Conservation (phyloP, 2,113 vertebrate species). For the Onychostruthus taczanowskii region DNA sequence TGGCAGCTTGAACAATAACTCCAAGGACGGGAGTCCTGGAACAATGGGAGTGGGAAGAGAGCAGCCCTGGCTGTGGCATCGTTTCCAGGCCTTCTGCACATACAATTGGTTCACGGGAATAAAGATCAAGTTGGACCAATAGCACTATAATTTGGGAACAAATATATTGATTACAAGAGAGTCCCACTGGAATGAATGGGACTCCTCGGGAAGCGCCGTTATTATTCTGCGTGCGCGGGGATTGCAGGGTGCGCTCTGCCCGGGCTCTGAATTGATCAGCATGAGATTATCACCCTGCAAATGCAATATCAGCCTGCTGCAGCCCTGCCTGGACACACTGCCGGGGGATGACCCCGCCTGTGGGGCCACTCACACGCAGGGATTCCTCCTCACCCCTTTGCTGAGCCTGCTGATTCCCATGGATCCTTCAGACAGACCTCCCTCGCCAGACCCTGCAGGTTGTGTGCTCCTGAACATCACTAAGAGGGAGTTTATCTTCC, state of each 20-base stretch:
- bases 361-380: accelerated
- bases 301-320: neutral
- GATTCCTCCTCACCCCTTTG: neutral
- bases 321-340: neutral
- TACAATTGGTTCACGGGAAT: constrained; percentile 21
- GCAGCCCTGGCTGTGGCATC: constrained; percentile 40
- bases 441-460: neutral
- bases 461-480: accelerated
- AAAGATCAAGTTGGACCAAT: constrained; percentile 69
- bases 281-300: neutral
- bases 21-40: neutral
- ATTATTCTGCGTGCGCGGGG: neutral
- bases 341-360: neutral
- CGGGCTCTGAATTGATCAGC: neutral
- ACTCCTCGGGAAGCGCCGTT: neutral
- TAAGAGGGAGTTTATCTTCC: neutral
- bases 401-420: neutral
- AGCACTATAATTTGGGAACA: constrained; percentile 67
- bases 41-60: constrained; percentile 58
- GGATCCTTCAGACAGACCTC: neutral
- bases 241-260: neutral
- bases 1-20: constrained; percentile 64
- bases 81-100: constrained; percentile 61
- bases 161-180: constrained; percentile 68
- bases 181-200: constrained; percentile 31